phyloP scores from a whole-genome alignment of 2,797 vertebrate genomes.

The Bovichtus diacanthus region DNA sequence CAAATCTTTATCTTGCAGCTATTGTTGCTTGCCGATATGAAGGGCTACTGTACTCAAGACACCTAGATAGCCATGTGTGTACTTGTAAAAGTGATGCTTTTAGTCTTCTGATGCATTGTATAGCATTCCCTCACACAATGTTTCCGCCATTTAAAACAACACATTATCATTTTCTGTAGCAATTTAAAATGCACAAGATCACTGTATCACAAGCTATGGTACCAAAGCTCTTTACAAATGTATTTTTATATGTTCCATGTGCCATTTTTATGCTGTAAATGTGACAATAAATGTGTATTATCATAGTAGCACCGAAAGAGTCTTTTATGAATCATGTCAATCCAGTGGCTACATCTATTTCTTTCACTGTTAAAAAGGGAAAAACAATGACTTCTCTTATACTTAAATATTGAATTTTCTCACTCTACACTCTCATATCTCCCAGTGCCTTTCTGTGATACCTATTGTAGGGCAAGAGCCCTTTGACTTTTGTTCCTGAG shows the following conservation, averaged over 20 bases:
- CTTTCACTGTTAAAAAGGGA: background rate
- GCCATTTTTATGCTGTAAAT: conserved; percentile 79
- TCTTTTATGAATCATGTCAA: conserved; percentile 16
- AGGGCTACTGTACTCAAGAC: conserved; percentile 45
- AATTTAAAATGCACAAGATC: conserved; percentile 76
- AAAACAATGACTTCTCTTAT: background rate
- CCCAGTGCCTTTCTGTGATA: conserved; percentile 3
- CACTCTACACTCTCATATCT: background rate
- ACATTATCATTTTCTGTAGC: conserved; percentile 49
- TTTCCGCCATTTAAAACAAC: conserved; percentile 47
- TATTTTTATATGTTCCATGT: conserved; percentile 82
- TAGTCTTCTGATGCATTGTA: conserved; percentile 39
- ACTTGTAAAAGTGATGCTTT: conserved; percentile 29
- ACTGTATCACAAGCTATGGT: conserved; percentile 82
- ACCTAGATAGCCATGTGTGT: conserved; percentile 34
- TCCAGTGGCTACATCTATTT: background rate
- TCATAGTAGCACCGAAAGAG: conserved; percentile 30
- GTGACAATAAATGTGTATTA: conserved; percentile 81
- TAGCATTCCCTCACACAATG: conserved; percentile 50
- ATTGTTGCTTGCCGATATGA: conserved; percentile 34
- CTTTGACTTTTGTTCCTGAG: conserved; percentile 7
- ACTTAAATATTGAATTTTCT: conserved; percentile 7
- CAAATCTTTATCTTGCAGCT: conserved; percentile 54
- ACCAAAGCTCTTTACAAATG: conserved; percentile 88
- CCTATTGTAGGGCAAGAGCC: conserved; percentile 13